phyloP scores from a whole-genome alignment of 2,113 vertebrate species.

The Pseudonaja textilis region DNA sequence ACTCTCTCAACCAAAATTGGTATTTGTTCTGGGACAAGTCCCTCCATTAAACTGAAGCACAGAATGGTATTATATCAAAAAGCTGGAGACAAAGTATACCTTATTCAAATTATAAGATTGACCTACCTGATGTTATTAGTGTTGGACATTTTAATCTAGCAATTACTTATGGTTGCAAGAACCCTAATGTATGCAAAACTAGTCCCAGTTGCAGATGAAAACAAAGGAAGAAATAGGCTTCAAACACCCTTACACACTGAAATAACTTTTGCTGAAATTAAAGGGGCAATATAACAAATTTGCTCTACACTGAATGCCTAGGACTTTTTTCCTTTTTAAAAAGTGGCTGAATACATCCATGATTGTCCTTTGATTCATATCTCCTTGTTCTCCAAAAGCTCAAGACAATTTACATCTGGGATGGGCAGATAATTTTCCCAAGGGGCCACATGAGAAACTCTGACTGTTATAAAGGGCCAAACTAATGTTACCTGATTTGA shows the following conservation, averaged over 20 bases:
- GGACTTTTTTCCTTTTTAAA: background rate
- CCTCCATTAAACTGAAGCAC: background rate
- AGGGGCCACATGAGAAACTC: too few species aligned
- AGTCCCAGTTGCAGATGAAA: background rate
- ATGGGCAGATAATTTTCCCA: too few species aligned
- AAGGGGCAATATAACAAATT: too few species aligned
- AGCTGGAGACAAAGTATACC: background rate
- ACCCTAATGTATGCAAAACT: background rate
- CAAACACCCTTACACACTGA: background rate
- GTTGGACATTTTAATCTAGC: background rate
- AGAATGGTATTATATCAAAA: background rate
- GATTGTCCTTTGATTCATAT: background rate
- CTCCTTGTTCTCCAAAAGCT: background rate
- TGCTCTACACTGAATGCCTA: background rate
- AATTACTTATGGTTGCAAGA: background rate
- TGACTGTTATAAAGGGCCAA: too few species aligned
- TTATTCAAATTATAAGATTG: background rate
- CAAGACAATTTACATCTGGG: background rate
- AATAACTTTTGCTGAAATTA: background rate
- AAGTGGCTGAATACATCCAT: background rate
- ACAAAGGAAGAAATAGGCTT: background rate
- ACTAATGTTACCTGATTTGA: too few species aligned
- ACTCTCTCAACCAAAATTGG: background rate
- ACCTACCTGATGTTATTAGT: background rate
- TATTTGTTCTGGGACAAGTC: background rate